Evolutionary conservation across 1,140 invertebrate genomes (phyloP), one percentile per base, ranked within the genome.

Genomic region (Drosophila burlai): DNA sequence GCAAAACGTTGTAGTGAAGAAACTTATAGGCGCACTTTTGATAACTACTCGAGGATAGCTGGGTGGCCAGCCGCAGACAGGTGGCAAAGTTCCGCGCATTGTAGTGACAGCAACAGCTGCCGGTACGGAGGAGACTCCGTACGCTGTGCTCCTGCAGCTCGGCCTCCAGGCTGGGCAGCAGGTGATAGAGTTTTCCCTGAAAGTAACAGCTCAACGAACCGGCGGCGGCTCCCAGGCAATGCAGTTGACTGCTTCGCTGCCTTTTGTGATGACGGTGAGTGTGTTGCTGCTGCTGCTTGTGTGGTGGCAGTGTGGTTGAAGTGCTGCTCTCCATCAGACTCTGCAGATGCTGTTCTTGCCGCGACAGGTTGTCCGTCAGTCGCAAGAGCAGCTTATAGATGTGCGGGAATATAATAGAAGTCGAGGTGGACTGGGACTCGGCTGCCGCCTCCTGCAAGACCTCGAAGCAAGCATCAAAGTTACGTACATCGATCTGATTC

Each of bases 1-100:
- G 68, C 16, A 92, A 54, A 26, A 92, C 74, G 11, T 91, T 84
- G 26, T 84, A 81, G 31, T 92, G 83, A 0, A 92, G 52, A 59
- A 92, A 92, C 31, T 92, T 92, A 24, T 92, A 92, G 31, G 81
- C 78, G 16, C 74, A 91, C 47, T 92, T 92, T n/a, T 91, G 91
- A 63, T 87, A 91, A 16, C 80, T 75, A 36, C 71, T 69, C 10
- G 69, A 64, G 3, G 67, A 58, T 2, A 91, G 54, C 15, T 58
- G 71, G 0, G 67, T 71, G 21, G 82, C 78, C n/a, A 87, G 34
- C 13, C 68, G 66, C 8, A 92, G 60, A 24, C 83, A 92, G 11
- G 63, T 81, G 26, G 68, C 59, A 59, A 78, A 87, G 34, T 87
- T 91, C 11, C 18, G 10, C 2, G 73, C 50, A 21, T 78, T 92